phyloP scores from a whole-genome alignment of 2,888 invertebrate genomes.

The Cetonia aurata region DNA sequence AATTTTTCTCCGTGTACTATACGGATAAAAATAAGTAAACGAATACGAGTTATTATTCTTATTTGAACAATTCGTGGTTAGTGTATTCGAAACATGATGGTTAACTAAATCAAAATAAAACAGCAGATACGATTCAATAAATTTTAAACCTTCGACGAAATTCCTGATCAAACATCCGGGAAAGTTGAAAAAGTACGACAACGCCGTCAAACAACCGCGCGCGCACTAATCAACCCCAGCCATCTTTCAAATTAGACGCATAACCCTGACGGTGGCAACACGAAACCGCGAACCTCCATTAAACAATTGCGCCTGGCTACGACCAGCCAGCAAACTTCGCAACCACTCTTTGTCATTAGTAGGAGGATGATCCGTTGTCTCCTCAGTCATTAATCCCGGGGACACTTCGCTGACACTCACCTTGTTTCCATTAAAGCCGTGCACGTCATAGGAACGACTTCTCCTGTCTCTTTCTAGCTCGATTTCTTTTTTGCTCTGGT shows the following conservation, averaged over 20 bases:
- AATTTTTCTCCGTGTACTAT: too few species aligned
- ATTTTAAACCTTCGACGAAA: too few species aligned
- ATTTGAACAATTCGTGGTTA: too few species aligned
- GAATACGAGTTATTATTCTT: too few species aligned
- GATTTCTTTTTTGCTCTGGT: not conserved
- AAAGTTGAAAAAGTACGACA: too few species aligned
- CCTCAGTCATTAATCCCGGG: conserved; percentile 8
- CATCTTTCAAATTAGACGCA: conserved; percentile 8
- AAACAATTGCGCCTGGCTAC: conserved; percentile 9
- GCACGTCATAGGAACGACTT: conserved; percentile 1
- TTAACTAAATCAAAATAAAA: too few species aligned
- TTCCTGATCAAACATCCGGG: too few species aligned
- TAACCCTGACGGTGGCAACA: not conserved
- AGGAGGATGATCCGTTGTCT: conserved; percentile 24
- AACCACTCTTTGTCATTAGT: conserved; percentile 23
- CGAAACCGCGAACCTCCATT: conserved; percentile 18
- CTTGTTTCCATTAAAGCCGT: conserved; percentile 12
- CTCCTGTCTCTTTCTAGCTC: conserved; percentile 6
- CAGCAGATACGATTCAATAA: too few species aligned
- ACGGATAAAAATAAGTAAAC: too few species aligned
- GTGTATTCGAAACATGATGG: too few species aligned
- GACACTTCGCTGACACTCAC: conserved; percentile 14
- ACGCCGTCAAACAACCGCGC: too few species aligned
- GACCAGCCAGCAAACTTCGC: conserved; percentile 4
- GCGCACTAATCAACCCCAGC: not conserved